phyloP scores from a whole-genome alignment of 1,140 invertebrate species.

The Drosophila repleta region DNA sequence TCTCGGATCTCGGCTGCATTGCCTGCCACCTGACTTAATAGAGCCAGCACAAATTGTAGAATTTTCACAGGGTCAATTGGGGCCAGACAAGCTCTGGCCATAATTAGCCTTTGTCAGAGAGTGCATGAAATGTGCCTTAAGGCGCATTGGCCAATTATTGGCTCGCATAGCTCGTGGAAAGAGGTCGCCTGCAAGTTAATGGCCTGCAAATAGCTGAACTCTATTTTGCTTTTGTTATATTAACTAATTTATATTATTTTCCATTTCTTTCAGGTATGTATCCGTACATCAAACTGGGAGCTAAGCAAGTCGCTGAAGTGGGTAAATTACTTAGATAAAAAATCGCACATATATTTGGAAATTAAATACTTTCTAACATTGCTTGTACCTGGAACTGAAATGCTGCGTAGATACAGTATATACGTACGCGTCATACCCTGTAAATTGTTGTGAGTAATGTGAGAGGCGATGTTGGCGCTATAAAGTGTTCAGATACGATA shows the following conservation, averaged over 20 bases:
- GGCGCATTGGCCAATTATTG: conserved; percentile 20
- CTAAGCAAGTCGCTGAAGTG: not conserved
- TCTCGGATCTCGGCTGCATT: conserved; percentile 8
- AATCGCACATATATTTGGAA: too few relatives aligned
- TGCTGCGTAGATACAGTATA: too few relatives aligned
- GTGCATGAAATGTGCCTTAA: not conserved
- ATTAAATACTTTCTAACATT: too few relatives aligned
- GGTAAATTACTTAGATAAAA: too few relatives aligned
- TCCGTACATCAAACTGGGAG: not conserved
- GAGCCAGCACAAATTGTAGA: not conserved
- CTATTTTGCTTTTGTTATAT: conserved; percentile 3
- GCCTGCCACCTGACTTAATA: conserved; percentile 21
- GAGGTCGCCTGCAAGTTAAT: conserved; percentile 2
- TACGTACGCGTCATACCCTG: too few relatives aligned
- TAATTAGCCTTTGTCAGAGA: conserved; percentile 25
- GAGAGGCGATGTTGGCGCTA: too few relatives aligned
- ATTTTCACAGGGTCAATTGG: conserved; percentile 8
- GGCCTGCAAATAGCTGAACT: conserved; percentile 4
- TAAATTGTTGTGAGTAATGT: too few relatives aligned
- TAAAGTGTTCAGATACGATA: too few relatives aligned
- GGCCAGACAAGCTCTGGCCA: conserved; percentile 14
- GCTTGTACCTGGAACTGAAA: too few relatives aligned
- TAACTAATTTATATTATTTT: conserved; percentile 15
- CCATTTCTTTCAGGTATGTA: conserved; percentile 37
- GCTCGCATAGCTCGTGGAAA: not conserved